Percentiles rank a stretch among this genome's conserved stretches.
Conservation (phyloP, 2,797 vertebrate species). For the Cynopterus sphinx region DNA sequence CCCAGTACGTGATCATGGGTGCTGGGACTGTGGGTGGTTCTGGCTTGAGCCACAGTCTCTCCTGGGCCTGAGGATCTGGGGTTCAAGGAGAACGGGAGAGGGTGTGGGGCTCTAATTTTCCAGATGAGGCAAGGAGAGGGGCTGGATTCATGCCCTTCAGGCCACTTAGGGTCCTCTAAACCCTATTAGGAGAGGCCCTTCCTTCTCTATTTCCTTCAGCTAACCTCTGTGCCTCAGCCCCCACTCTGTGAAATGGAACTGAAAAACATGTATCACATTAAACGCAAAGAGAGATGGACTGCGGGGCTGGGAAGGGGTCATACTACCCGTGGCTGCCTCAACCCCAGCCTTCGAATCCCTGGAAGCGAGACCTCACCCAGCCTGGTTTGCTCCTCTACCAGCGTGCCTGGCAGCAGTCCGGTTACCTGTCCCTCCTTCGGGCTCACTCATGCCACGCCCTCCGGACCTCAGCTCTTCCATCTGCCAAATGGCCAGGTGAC, state of each 20-base stretch:
- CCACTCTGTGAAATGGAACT: background rate
- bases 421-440: background rate
- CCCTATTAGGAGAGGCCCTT: background rate
- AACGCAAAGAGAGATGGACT: background rate
- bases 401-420: rapidly evolving
- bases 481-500: background rate
- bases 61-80: background rate
- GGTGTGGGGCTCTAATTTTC: background rate
- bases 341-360: background rate
- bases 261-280: background rate
- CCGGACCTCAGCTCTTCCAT: background rate
- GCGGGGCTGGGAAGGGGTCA: background rate
- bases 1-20: background rate
- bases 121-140: background rate
- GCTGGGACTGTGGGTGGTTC: background rate
- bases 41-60: background rate
- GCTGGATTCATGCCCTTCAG: background rate
- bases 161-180: background rate
- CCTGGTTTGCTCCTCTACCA: background rate
- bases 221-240: background rate
- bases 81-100: background rate
- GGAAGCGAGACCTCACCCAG: background rate
- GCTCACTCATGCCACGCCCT: background rate
- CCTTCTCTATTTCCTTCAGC: background rate
- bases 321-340: background rate